phyloP scores from a whole-genome alignment of 2,113 vertebrate genomes.

The Apteryx mantelli region DNA sequence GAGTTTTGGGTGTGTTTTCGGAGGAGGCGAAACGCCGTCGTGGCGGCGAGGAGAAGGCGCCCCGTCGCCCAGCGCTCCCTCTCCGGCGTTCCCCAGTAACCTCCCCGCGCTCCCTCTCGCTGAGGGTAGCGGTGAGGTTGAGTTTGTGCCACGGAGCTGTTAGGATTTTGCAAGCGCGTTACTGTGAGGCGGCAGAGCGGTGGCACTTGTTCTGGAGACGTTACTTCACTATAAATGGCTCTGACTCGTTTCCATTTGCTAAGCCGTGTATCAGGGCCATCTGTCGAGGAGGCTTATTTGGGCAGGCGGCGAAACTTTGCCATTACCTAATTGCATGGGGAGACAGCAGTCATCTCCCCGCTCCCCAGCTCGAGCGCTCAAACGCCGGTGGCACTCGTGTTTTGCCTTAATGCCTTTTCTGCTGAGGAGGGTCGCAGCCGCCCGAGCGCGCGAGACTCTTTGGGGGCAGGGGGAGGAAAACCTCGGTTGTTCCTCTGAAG shows the following conservation, averaged over 20 bases:
- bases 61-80: accelerated
- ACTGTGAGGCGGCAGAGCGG: background rate
- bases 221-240: conserved; percentile 71
- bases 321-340: conserved; percentile 15
- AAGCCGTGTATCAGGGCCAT: conserved; percentile 38
- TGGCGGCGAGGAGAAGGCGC: background rate
- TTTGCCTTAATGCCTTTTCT: background rate
- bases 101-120: background rate
- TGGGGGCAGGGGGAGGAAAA: background rate
- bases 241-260: conserved; percentile 57
- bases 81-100: background rate
- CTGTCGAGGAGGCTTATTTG: conserved; percentile 52
- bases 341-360: conserved; percentile 27
- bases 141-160: background rate
- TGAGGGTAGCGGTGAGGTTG: background rate
- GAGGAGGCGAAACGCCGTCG: background rate
- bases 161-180: background rate
- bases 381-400: background rate
- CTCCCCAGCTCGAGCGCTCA: background rate
- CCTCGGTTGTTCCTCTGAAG: accelerated
- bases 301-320: conserved; percentile 42
- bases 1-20: background rate
- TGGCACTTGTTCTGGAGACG: conserved; percentile 63
- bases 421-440: background rate
- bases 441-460: background rate